Conservation (phyloP, 23 tunicate species). For the Styela clava region DNA sequence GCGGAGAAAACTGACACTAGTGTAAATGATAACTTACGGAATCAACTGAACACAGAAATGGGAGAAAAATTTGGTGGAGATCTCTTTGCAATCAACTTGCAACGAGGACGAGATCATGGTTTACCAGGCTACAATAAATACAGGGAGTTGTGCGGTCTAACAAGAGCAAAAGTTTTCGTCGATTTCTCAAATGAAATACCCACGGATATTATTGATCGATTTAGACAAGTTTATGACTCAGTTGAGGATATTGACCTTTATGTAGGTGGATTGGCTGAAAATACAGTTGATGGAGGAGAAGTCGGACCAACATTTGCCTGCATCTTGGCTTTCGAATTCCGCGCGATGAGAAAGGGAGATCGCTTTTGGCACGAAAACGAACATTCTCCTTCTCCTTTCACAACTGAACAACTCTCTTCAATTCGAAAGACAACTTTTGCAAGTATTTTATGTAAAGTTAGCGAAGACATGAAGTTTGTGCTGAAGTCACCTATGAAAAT, state of each 20-base stretch:
- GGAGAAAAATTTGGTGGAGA: neutral
- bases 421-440: constrained; percentile 6
- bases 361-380: constrained; percentile 72
- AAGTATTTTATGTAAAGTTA: constrained; percentile 5
- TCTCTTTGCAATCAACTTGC: constrained; percentile 64
- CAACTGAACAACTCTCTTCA: neutral
- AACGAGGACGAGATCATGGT: constrained; percentile 92
- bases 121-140: constrained; percentile 71
- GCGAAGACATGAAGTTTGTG: constrained; percentile 25
- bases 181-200: constrained; percentile 42
- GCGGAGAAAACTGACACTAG: constrained; percentile 66
- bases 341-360: constrained; percentile 63
- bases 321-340: constrained; percentile 57
- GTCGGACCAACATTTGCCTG: constrained; percentile 80
- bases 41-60: constrained; percentile 43
- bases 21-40: constrained; percentile 39
- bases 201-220: neutral
- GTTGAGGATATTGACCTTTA: constrained; percentile 78
- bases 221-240: constrained; percentile 27
- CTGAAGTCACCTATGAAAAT: neutral
- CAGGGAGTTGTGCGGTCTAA: constrained; percentile 71
- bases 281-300: constrained; percentile 37
- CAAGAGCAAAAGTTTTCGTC: constrained; percentile 31
- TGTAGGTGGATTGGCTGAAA: constrained; percentile 67
- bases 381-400: constrained; percentile 18